Evolutionary conservation across 2,888 invertebrate species (phyloP).

Genomic region (Callinectes sapidus): DNA sequence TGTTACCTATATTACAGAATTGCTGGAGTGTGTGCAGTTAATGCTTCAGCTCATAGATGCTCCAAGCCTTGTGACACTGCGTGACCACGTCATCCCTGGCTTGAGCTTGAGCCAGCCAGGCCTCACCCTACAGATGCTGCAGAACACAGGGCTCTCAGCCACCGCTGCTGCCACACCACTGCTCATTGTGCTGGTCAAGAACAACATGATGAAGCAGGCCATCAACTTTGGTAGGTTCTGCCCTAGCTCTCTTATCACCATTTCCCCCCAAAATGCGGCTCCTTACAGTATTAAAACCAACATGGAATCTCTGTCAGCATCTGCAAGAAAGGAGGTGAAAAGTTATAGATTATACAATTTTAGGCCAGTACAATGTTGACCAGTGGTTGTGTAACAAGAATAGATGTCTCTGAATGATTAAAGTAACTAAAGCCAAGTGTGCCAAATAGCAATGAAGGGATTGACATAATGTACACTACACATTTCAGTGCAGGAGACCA

Average conservation of each 20-base stretch:
- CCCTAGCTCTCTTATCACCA: too few relatives aligned
- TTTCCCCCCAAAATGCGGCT: too few relatives aligned
- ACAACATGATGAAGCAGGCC: conserved; percentile 48
- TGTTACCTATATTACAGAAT: conserved; percentile 74
- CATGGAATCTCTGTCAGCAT: too few relatives aligned
- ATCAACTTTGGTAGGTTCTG: conserved; percentile 54
- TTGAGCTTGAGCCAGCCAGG: conserved; percentile 77
- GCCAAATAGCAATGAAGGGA: not conserved
- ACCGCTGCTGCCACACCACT: conserved; percentile 81
- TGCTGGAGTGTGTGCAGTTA: conserved; percentile 81
- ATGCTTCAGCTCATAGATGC: conserved; percentile 82
- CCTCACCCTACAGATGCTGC: conserved; percentile 81
- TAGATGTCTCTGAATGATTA: too few relatives aligned
- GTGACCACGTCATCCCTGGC: conserved; percentile 85
- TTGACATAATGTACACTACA: not conserved
- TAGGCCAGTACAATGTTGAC: too few relatives aligned
- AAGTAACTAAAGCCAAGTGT: too few relatives aligned
- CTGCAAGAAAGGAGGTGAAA: too few relatives aligned
- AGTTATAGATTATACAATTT: too few relatives aligned
- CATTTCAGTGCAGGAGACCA: conserved; percentile 23
- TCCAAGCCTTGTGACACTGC: conserved; percentile 82
- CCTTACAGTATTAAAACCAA: too few relatives aligned
- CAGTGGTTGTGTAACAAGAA: too few relatives aligned
- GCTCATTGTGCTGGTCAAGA: conserved; percentile 76
- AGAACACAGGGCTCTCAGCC: conserved; percentile 80